Evolutionary conservation across 2,888 invertebrate genomes (phyloP).

Genomic region (Brachypterus glaber): DNA sequence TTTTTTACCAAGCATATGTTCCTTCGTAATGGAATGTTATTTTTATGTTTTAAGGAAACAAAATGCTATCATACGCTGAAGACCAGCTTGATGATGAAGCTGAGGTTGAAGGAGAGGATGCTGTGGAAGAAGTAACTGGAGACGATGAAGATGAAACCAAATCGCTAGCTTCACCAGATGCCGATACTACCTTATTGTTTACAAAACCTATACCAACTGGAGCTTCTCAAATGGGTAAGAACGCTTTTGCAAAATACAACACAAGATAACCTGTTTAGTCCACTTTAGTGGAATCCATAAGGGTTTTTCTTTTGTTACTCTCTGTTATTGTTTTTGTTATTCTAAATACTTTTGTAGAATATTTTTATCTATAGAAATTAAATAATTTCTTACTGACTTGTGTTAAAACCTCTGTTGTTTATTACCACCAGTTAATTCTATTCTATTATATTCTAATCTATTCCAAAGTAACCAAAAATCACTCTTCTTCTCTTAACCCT

Average conservation of each 20-base stretch:
- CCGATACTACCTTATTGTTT: conserved; percentile 85
- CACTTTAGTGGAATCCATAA: background rate
- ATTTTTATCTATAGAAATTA: too few species aligned
- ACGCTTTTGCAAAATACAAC: background rate
- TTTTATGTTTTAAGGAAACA: conserved; percentile 39
- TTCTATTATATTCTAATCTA: too few species aligned
- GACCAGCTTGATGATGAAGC: conserved; percentile 62
- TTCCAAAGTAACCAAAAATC: too few species aligned
- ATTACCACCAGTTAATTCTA: too few species aligned
- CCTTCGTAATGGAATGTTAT: too few species aligned
- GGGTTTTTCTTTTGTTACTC: background rate
- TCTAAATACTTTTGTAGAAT: too few species aligned
- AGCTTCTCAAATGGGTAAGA: conserved; percentile 55
- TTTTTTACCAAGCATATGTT: conserved; percentile 9
- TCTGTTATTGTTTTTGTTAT: background rate
- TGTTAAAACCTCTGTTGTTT: too few species aligned
- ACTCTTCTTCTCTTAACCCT: too few species aligned
- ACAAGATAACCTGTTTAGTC: background rate
- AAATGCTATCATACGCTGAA: conserved; percentile 49
- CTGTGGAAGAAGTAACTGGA: conserved; percentile 48
- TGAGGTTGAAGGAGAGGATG: conserved; percentile 53
- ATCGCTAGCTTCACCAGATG: conserved; percentile 75
- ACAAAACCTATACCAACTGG: conserved; percentile 63
- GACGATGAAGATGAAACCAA: conserved; percentile 57
- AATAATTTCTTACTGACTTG: too few species aligned